Evolutionary conservation across 35 echinoderm and acorn worm species (phyloP).

Genomic region (Antedon bifida): DNA sequence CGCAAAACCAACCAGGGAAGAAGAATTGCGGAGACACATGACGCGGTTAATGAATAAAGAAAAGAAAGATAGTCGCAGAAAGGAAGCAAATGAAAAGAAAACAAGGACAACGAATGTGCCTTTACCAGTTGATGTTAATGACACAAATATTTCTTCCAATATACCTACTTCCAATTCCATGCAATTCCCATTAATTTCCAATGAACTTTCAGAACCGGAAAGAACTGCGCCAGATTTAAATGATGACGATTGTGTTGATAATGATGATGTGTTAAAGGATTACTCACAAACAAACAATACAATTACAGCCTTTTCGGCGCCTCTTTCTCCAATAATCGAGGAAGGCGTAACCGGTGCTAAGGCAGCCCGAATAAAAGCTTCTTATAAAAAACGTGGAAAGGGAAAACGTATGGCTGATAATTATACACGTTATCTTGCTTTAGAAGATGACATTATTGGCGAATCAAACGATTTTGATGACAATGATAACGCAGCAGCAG

Average conservation of each 20-base stretch:
- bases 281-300: not conserved
- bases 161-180: not conserved
- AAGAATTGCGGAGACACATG: not conserved
- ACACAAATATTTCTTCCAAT: not conserved
- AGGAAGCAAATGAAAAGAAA: not conserved
- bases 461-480: not conserved
- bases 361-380: not conserved
- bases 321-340: not conserved
- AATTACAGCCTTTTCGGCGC: not conserved
- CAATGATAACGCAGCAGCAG: not conserved
- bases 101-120: too few relatives aligned
- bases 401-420: not conserved
- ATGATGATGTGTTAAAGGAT: not conserved
- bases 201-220: not conserved
- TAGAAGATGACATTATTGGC: not conserved
- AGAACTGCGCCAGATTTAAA: not conserved
- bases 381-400: not conserved
- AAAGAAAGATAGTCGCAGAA: not conserved
- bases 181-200: not conserved
- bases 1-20: not conserved
- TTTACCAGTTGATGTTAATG: not conserved
- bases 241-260: not conserved
- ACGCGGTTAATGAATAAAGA: not conserved
- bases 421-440: not conserved
- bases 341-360: not conserved